Percentiles rank a stretch among this genome's conserved stretches.
These are phyloP conservation scores for Drosophila vallismaia DNA, from an alignment of 2,888 invertebrate species.

Conservation along the genomic window DNA sequence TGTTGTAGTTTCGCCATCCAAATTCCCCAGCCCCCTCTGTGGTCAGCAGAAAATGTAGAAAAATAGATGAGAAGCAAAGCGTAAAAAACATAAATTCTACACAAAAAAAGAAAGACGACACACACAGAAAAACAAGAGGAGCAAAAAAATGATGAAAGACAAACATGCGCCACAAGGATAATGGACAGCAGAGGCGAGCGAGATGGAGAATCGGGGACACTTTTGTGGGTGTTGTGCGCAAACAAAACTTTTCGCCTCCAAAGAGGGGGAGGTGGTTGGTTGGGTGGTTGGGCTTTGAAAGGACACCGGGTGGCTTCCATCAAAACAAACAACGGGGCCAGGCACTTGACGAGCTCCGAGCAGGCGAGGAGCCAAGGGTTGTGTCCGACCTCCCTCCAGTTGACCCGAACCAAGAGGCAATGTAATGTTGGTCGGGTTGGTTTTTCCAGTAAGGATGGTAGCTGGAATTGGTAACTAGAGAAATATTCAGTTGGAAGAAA, in stretches of 20 bases:
- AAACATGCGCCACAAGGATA: slow-evolving; percentile 80
- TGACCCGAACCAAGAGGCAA: slow-evolving; percentile 13
- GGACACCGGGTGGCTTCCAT: slow-evolving; percentile 51
- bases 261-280: slow-evolving; percentile 10
- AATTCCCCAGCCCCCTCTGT: slow-evolving; percentile 40
- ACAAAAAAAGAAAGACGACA: slow-evolving; percentile 49
- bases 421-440: slow-evolving; percentile 5
- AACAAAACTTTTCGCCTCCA: slow-evolving; percentile 35
- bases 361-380: slow-evolving; percentile 11
- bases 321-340: slow-evolving; percentile 64
- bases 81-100: slow-evolving; percentile 75
- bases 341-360: slow-evolving; percentile 60
- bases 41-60: slow-evolving; percentile 74
- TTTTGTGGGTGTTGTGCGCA: slow-evolving; percentile 49
- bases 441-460: not conserved
- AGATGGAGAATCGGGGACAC: slow-evolving; percentile 30
- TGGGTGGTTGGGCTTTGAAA: slow-evolving; percentile 1
- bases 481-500: not conserved
- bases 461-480: slow-evolving; percentile 8
- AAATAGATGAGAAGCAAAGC: slow-evolving; percentile 67
- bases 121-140: slow-evolving; percentile 41
- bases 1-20: slow-evolving; percentile 27
- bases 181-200: slow-evolving; percentile 53
- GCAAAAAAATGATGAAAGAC: slow-evolving; percentile 78
- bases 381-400: slow-evolving; percentile 1